Evolutionary conservation across 2,113 vertebrate species (phyloP).

Genomic region (Calidris pygmaea): DNA sequence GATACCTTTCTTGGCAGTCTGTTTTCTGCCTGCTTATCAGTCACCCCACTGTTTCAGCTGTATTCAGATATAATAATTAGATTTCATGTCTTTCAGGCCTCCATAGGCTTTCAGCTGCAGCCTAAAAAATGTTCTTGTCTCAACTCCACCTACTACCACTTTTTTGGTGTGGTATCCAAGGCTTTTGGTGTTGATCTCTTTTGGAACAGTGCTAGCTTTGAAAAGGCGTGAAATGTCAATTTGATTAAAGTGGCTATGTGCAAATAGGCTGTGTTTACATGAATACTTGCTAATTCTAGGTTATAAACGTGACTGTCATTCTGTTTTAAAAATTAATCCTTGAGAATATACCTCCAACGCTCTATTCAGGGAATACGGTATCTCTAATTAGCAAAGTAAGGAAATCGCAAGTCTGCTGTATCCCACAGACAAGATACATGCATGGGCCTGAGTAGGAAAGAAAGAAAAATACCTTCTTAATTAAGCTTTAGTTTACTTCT

Average conservation of each 20-base stretch:
- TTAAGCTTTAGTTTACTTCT: slow-evolving; percentile 52
- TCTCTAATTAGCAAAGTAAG: slow-evolving; percentile 70
- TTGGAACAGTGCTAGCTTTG: slow-evolving; percentile 1
- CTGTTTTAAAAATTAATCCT: slow-evolving; percentile 61
- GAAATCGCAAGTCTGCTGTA: slow-evolving; percentile 42
- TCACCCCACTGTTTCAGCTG: not conserved
- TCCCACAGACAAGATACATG: slow-evolving; percentile 24
- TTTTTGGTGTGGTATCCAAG: not conserved
- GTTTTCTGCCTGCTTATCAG: not conserved
- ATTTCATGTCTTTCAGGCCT: not conserved
- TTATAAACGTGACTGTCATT: slow-evolving; percentile 35
- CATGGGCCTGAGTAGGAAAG: slow-evolving; percentile 13
- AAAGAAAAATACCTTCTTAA: slow-evolving; percentile 14
- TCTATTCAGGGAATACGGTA: slow-evolving; percentile 40
- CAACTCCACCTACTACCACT: not conserved
- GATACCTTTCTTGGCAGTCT: not conserved
- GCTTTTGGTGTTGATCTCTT: not conserved
- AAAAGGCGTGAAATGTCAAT: slow-evolving; percentile 60
- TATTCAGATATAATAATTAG: not conserved
- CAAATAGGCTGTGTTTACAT: slow-evolving; percentile 55
- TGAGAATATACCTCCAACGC: not conserved
- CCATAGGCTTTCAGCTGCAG: not conserved
- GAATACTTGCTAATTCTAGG: slow-evolving; percentile 45
- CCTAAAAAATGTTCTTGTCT: not conserved
- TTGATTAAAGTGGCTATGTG: not conserved